These are phyloP conservation scores for Drosophila histrio DNA, from an alignment of 2,888 invertebrate genomes.

Conservation along the genomic window DNA sequence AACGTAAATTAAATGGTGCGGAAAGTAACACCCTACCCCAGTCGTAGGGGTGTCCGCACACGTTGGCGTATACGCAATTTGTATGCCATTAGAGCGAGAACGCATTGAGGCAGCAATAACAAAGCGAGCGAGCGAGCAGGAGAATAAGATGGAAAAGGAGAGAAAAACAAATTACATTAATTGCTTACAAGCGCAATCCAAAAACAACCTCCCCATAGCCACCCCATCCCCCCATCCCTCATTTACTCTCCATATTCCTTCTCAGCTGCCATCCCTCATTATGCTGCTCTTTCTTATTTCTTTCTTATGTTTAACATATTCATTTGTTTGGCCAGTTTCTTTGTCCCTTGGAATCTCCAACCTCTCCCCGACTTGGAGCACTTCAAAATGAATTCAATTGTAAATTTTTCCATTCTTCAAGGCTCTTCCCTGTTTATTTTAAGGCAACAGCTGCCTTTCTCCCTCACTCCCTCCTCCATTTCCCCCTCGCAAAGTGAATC, in stretches of 20 bases:
- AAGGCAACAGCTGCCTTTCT: slow-evolving; percentile 37
- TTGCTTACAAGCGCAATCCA: slow-evolving; percentile 57
- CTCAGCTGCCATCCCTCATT: slow-evolving; percentile 1
- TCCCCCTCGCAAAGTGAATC: slow-evolving; percentile 26
- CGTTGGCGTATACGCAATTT: slow-evolving; percentile 69
- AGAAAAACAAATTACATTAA: slow-evolving; percentile 70
- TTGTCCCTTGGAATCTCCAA: neutral
- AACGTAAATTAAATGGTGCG: slow-evolving; percentile 76
- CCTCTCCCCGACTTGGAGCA: neutral
- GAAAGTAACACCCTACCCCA: slow-evolving; percentile 41
- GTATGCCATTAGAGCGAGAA: slow-evolving; percentile 51
- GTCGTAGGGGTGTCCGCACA: slow-evolving; percentile 34
- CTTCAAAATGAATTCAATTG: slow-evolving; percentile 61
- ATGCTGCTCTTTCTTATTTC: slow-evolving; percentile 6
- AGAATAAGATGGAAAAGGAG: neutral
- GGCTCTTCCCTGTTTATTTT: slow-evolving; percentile 26
- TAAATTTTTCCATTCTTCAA: slow-evolving; percentile 43
- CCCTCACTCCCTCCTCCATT: neutral
- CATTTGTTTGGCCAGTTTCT: slow-evolving; percentile 22
- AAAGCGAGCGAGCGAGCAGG: neutral
- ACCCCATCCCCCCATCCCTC: neutral
- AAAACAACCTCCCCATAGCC: slow-evolving; percentile 7
- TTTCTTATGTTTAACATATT: slow-evolving; percentile 46
- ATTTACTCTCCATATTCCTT: slow-evolving; percentile 1
- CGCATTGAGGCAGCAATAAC: slow-evolving; percentile 14